Conservation (phyloP, 2,888 invertebrate species). For the Rhamnusium bicolor region DNA sequence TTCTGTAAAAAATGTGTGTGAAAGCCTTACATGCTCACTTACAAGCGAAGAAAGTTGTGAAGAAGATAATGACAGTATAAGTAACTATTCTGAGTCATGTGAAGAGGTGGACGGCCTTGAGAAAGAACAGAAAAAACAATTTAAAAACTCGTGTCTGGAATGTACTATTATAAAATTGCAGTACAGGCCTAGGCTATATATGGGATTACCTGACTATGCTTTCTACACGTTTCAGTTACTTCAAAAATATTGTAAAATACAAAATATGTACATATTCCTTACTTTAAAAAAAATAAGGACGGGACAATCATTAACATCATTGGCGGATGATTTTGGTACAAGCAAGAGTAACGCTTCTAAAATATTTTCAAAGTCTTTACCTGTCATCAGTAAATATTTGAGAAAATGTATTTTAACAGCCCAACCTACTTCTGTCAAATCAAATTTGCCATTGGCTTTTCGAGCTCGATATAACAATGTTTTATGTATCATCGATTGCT, state of each 20-base stretch:
- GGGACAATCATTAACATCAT: conserved; percentile 25
- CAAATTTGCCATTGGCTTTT: conserved; percentile 24
- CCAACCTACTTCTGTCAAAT: not conserved
- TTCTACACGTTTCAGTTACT: conserved; percentile 31
- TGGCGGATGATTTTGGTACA: conserved; percentile 42
- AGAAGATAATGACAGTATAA: not conserved
- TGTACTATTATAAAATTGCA: conserved; percentile 17
- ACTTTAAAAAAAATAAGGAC: conserved; percentile 37
- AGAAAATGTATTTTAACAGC: conserved; percentile 7
- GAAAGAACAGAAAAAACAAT: not conserved
- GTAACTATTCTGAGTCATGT: not conserved
- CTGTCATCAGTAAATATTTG: conserved; percentile 31
- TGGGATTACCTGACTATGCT: conserved; percentile 35
- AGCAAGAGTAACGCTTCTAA: conserved; percentile 19
- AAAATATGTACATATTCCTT: conserved; percentile 5
- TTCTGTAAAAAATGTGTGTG: not conserved
- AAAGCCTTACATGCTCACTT: not conserved
- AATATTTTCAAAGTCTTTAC: conserved; percentile 38
- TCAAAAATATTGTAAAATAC: conserved; percentile 34
- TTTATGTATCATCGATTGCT: conserved; percentile 51
- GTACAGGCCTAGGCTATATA: conserved; percentile 30
- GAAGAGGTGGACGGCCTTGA: not conserved
- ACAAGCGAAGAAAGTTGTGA: not conserved
- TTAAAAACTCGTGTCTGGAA: not conserved
- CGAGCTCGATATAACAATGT: conserved; percentile 33